phyloP scores from a whole-genome alignment of 2,797 vertebrate genomes.

The Spheniscus humboldti region DNA sequence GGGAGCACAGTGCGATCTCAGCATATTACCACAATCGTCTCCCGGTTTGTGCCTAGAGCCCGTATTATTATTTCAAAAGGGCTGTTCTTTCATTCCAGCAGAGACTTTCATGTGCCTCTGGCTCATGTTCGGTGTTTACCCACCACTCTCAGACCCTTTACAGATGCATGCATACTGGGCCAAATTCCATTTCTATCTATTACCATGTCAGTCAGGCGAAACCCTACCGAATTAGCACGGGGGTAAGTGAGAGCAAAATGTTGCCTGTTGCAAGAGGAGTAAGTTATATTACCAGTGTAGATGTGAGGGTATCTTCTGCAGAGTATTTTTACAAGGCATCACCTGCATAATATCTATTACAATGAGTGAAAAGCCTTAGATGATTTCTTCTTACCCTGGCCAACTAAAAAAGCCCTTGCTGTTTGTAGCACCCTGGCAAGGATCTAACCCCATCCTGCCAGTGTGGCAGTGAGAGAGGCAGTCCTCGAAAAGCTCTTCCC shows the following conservation, averaged over 20 bases:
- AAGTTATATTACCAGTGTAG: not conserved
- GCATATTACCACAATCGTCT: not conserved
- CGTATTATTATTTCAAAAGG: not conserved
- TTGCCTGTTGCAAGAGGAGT: not conserved
- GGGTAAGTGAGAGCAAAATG: not conserved
- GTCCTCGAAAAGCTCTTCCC: not conserved
- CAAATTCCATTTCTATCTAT: not conserved
- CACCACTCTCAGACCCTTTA: not conserved
- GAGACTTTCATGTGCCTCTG: not conserved
- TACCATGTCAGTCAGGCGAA: not conserved
- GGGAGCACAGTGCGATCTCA: not conserved
- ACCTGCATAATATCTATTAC: not conserved
- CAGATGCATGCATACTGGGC: accelerated
- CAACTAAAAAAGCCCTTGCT: not conserved
- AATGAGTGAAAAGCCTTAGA: not conserved
- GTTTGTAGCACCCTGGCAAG: not conserved
- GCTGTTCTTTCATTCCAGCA: not conserved
- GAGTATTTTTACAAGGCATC: not conserved
- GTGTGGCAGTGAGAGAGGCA: not conserved
- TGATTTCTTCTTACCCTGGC: not conserved
- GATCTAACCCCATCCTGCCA: not conserved
- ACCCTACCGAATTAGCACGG: not conserved
- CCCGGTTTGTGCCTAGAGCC: not conserved
- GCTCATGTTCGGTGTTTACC: not conserved
- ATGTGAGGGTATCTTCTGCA: accelerated